Evolutionary conservation across 2,888 invertebrate genomes (phyloP), one percentile per base, ranked within the genome.

Genomic region (Dicyrtomina minuta): DNA sequence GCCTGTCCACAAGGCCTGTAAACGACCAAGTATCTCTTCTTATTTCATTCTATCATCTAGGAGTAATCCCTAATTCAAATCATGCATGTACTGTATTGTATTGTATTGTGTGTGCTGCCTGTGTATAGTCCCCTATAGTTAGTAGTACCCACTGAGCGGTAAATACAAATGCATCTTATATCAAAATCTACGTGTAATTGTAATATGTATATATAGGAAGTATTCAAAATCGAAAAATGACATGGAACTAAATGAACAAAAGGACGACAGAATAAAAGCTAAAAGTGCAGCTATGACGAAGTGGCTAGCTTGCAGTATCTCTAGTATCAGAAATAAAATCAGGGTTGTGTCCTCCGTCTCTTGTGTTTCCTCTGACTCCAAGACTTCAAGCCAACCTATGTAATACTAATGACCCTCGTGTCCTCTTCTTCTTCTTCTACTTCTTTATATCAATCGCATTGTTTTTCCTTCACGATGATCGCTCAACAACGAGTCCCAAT

Each of bases 1-100:
- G 62, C 70, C 70, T 70, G 70, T 70, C 70, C 66, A 61, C 70
- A 67, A 67, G 41, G 60, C 22, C 62, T 64, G 66, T 70, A 70
- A 70, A 66, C 66, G 66, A 51, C 56, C 58, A 66, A 58, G 59
- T 65, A 65, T 55, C 65, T 65, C 65, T 65, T 8, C 33, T 33
- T 33, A 33, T 33, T 65, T 65, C 65, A 65, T 65, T 62, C 51
- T 24, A 20, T 61, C 49, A 27, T 62, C 33, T 15, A 13, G 55
- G 20, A 41, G 39, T 68, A 68, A 68, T 68, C 68, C 68, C 39
- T 66, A 66, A 66, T 66, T 66, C 59, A 33, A 66, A 66, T 66
- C 66, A 66, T 58, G 66, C 39, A 51, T 39, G 46, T 24, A 61
- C 20, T 5, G 33, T 33, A 33, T 5, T 33, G n/a, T n/a, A n/a